Evolutionary conservation across 2,888 invertebrate species (phyloP), one percentile per base, ranked within the genome.

Genomic region (Dicranocentrus wangi): DNA sequence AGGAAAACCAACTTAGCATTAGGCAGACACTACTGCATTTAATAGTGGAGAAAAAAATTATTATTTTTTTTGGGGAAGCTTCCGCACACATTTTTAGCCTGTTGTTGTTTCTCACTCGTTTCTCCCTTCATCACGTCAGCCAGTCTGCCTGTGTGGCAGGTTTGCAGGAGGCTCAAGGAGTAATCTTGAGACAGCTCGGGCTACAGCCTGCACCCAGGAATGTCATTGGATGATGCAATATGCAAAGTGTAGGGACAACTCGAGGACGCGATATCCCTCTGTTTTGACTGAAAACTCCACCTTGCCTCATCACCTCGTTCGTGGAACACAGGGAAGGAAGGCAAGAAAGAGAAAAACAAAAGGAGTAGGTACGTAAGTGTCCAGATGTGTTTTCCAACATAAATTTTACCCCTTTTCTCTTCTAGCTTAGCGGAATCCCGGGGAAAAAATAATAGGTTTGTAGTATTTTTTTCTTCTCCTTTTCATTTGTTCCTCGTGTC

Each of bases 181-280:
- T 58, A 76, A 68, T 68, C 60, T 58, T 68, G 60, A 76, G 75
- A 75, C 75, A 75, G 63, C 63, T 39, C 19, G 5, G 32, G 60
- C 39, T 39, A 47, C 47, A 66, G 66, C 23, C 15, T 47, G 17
- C 23, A 53, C 68, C 61, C 17, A 39, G 43, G 10, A 21, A 32
- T 58, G 55, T 75, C 66, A 75, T 66, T 75, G 66, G 66, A 42
- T 75, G 75, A 66, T 75, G 75, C 75, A 66, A 66, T 51, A 19
- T 53, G 60, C 19, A 28, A 60, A 60, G 28, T 60, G 32, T 17
- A 21, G 2, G 21, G 13, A 13, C 53, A 53, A 21, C 21, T 47
- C 15, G 10, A 10, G 47, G 2, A 47, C 47, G 47, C 13, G 47
- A n/a, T n/a, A n/a, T n/a, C n/a, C 47, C 47, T 47, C 10, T 47